Evolutionary conservation across 2,888 invertebrate species (phyloP), one percentile per base, ranked within the genome.

Genomic region (Oligia fasciuncula): DNA sequence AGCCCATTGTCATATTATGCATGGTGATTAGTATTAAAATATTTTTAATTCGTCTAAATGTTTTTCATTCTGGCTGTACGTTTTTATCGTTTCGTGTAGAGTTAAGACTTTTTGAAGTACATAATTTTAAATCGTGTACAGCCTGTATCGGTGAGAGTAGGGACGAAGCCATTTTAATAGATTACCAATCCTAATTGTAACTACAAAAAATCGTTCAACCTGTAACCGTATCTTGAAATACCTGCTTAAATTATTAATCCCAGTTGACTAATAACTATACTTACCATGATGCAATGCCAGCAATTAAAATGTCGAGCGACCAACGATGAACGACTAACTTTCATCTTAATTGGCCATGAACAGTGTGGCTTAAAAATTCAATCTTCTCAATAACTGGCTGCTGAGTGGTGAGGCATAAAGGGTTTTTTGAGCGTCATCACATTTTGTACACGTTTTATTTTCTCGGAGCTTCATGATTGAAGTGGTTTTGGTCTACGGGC

Each of bases 401-500:
- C 75, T 80, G 73, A 74, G 82, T 88, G 82, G 77, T 82, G 66
- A 68, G 81, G 73, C 85, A 88, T 90, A 88, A 91, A 90, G 87
- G 89, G 90, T 83, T 88, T 90, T 88, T 89, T 84, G 71, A 79
- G 71, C 80, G 80, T 80, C 67, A 85, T 83, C 80, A 85, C 79
- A 79, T 81, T 79, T 88, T 86, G 80, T 80, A 82, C 73, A 74
- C 60, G 78, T 81, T 89, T 89, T 85, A 85, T 86, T 89, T 81
- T 62, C 75, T 60, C 77, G 69, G 77, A 80, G 76, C 79, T 83
- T 86, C 84, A 81, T 86, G 87, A 88, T 90, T 92, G 89, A 92
- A 94, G 93, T 93, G 93, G 90, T 85, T 83, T 90, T 89, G 86
- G 91, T 92, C 94, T 95, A 95, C 96, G 96, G 96, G 96, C 87